These are phyloP conservation scores for Kryptolebias ocellatus DNA, from an alignment of 2,797 vertebrate species.

Conservation along the genomic window DNA sequence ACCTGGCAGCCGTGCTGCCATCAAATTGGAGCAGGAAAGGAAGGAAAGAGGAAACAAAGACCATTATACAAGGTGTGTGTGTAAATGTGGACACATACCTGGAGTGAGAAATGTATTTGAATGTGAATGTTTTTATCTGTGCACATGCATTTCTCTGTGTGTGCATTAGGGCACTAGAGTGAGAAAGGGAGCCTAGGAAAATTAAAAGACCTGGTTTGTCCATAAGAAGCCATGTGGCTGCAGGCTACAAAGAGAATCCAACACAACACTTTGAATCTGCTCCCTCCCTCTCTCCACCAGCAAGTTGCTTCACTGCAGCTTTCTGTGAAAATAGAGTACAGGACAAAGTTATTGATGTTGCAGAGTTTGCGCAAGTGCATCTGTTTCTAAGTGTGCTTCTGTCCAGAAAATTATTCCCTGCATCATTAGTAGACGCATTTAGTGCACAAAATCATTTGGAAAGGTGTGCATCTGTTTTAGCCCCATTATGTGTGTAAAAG, in stretches of 20 bases:
- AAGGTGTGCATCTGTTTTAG: neutral
- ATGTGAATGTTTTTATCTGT: constrained; percentile 16
- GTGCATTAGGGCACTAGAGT: constrained; percentile 13
- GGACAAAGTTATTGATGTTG: constrained; percentile 20
- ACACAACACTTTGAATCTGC: constrained; percentile 41
- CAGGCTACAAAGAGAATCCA: constrained; percentile 47
- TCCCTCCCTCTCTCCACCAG: constrained; percentile 36
- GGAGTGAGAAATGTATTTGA: constrained; percentile 44
- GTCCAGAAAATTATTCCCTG: neutral
- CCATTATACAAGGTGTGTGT: constrained; percentile 68
- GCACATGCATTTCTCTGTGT: constrained; percentile 24
- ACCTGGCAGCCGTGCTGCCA: constrained; percentile 69
- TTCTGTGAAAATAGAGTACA: constrained; percentile 31
- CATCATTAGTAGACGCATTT: constrained; percentile 1
- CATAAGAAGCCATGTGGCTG: constrained; percentile 36
- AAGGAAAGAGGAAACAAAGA: constrained; percentile 82
- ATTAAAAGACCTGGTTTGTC: constrained; percentile 58
- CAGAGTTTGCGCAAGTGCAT: constrained; percentile 1
- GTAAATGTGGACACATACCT: constrained; percentile 12
- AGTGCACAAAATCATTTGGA: neutral
- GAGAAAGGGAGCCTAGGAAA: constrained; percentile 37
- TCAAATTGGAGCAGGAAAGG: constrained; percentile 82
- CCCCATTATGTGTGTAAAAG: neutral
- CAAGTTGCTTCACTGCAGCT: constrained; percentile 44
- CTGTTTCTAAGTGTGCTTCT: neutral